These are phyloP conservation scores for Phylloscopus trochilus DNA, from an alignment of 2,113 vertebrate genomes.

Conservation along the genomic window DNA sequence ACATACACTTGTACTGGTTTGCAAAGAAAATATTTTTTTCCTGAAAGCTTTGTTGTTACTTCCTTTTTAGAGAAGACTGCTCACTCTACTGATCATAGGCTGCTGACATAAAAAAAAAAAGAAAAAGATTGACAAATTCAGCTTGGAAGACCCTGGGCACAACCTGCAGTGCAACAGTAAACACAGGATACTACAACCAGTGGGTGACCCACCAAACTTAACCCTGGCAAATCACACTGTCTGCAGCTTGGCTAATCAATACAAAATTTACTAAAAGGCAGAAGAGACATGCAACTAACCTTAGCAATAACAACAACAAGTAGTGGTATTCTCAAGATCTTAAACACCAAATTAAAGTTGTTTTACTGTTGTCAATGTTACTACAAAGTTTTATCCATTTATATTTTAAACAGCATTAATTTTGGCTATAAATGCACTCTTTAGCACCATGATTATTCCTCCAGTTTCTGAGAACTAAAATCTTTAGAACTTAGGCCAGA, in stretches of 20 bases:
- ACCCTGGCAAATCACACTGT: not conserved
- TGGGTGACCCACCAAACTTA: not conserved
- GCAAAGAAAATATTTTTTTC: not conserved
- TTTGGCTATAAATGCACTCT: not conserved
- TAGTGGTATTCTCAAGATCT: not conserved
- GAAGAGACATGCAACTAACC: not conserved
- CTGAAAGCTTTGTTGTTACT: not conserved
- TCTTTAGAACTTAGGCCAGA: not conserved
- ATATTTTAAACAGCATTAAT: not conserved
- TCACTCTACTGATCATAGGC: not conserved
- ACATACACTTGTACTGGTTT: not conserved
- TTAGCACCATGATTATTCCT: not conserved
- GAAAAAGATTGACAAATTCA: not conserved
- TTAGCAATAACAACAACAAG: not conserved
- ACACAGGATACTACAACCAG: rapidly evolving
- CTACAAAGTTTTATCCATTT: not conserved
- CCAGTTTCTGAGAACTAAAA: not conserved
- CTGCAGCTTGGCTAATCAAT: not conserved
- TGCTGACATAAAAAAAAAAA: not conserved
- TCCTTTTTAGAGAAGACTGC: not conserved
- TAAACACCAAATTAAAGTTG: not conserved
- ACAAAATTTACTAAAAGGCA: not conserved
- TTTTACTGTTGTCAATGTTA: not conserved
- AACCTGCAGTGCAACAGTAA: not conserved
- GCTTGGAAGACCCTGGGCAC: not conserved